Conservation (phyloP, 1,140 invertebrate species). For the Heliothis subflexa region DNA sequence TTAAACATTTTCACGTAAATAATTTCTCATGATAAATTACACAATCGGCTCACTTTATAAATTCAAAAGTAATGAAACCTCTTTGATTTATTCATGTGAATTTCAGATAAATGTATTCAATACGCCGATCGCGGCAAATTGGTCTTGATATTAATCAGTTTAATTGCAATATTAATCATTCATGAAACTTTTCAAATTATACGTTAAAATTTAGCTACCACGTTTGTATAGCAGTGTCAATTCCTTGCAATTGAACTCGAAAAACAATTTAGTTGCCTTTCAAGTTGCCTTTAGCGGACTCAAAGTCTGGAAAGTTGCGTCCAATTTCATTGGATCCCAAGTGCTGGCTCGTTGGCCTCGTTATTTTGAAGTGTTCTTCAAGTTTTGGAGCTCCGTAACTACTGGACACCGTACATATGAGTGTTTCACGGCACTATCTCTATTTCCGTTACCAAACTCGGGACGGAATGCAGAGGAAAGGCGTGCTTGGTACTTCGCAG, state of each 20-base stretch:
- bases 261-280: background rate
- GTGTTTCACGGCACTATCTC: conserved; percentile 21
- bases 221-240: no score
- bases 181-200: no score
- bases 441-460: conserved; percentile 36
- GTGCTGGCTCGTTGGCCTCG: conserved; percentile 27
- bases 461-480: conserved; percentile 65
- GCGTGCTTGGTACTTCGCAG: conserved; percentile 74
- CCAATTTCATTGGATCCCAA: conserved; percentile 41
- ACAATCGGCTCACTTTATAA: background rate
- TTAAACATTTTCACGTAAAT: background rate
- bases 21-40: background rate
- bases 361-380: conserved; percentile 43
- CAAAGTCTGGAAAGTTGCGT: conserved; percentile 5
- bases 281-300: conserved; percentile 3
- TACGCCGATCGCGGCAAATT: background rate
- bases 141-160: background rate
- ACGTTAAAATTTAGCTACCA: no score
- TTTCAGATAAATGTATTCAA: background rate
- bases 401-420: conserved; percentile 40
- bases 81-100: background rate
- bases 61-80: background rate
- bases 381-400: conserved; percentile 12
- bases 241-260: background rate
- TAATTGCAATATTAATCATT: background rate